Evolutionary conservation across 2,888 invertebrate genomes (phyloP), one percentile per base, ranked within the genome.

Genomic region (Candidula unifasciata): DNA sequence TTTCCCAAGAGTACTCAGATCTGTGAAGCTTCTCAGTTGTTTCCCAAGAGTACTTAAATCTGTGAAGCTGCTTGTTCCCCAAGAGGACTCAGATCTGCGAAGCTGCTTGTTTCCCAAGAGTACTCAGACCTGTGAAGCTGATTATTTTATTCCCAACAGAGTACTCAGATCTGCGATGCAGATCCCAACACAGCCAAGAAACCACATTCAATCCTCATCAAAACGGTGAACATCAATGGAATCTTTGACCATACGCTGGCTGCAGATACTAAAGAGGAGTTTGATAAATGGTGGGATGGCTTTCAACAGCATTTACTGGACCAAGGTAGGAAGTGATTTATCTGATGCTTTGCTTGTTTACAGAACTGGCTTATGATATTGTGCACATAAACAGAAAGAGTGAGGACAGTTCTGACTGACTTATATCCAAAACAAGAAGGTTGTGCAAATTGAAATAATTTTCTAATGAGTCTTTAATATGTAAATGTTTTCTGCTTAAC

Each of bases 231-330:
- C 71, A 88, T 87, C 71, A 84, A 89, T 18, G 88, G 87, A 44
- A 86, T 89, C 37, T 87, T 89, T 3, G 89, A 90, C 84, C 93
- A 95, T 84, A 93, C 93, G 13, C 94, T 95, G 88, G 93, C 93
- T 33, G 92, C 93, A 10, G 94, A 94, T 73, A 94, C 94, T 76
- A 92, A 93, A 77, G 94, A 94, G 68, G 94, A 94, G 80, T 89
- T 93, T 69, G 93, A 94, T 82, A 94, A 94, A 87, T 95, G 95
- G 95, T 93, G 95, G 84, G 94, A 94, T 87, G 93, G 94, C 52
- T 92, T 95, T 80, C 94, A 94, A 57, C 94, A 94, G 85, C 95
- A 95, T 88, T 93, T 95, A 16, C 94, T 95, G 84, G 95, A 95
- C 90, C 95, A 95, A 92, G 92, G 94, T 87, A 94, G 92, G 44